phyloP scores from a whole-genome alignment of 2,888 invertebrate species.

The Nemapogon koenigi region DNA sequence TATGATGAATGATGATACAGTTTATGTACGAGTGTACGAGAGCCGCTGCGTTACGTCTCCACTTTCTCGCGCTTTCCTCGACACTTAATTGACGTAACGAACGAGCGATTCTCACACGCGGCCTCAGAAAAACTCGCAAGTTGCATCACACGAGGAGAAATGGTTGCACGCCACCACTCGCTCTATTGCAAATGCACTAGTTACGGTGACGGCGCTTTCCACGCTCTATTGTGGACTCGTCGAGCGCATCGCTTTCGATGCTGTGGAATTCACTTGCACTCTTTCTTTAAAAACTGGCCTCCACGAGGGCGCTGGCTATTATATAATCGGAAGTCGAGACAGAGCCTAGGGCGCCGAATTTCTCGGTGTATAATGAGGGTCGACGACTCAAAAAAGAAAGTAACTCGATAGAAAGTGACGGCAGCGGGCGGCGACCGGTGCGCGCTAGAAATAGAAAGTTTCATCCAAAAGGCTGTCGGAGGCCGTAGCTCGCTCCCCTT shows the following conservation, averaged over 20 bases:
- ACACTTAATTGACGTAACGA: slow-evolving; percentile 59
- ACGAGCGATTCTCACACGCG: slow-evolving; percentile 54
- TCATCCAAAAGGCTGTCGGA: slow-evolving; percentile 33
- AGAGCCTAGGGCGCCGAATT: neutral
- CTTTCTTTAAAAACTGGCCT: too few species aligned
- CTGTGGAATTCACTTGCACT: neutral
- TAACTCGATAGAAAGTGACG: slow-evolving; percentile 57
- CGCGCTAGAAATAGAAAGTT: slow-evolving; percentile 62
- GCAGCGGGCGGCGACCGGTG: slow-evolving; percentile 41
- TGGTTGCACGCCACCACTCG: slow-evolving; percentile 48
- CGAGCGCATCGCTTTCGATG: slow-evolving; percentile 2
- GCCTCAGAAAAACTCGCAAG: slow-evolving; percentile 45
- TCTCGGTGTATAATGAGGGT: too few species aligned
- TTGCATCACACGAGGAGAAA: slow-evolving; percentile 61
- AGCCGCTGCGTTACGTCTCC: slow-evolving; percentile 41
- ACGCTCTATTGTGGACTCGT: slow-evolving; percentile 34
- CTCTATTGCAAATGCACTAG: slow-evolving; percentile 50
- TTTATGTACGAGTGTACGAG: too few species aligned
- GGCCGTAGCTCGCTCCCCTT: slow-evolving; percentile 39
- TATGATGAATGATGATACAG: slow-evolving; percentile 20
- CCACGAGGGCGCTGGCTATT: neutral
- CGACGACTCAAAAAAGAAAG: slow-evolving; percentile 46
- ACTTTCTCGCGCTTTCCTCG: slow-evolving; percentile 62
- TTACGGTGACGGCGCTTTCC: slow-evolving; percentile 46
- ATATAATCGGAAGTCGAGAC: neutral